Evolutionary conservation across 2,113 vertebrate genomes (phyloP).

Genomic region (Lophotis ruficrista): DNA sequence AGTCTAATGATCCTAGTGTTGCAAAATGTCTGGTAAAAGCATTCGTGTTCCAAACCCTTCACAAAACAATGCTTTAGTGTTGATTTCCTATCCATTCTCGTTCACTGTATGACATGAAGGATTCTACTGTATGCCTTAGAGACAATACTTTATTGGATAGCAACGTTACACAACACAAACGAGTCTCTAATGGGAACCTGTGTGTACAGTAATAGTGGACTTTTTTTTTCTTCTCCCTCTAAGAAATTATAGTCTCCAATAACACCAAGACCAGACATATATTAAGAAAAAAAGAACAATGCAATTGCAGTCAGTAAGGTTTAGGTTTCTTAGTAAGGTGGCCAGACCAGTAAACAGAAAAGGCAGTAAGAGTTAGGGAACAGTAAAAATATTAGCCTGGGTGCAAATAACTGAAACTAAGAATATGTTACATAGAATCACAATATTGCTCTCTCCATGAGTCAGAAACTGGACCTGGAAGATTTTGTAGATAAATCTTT

Average conservation of each 20-base stretch:
- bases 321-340: background rate
- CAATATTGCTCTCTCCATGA: background rate
- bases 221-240: background rate
- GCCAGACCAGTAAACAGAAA: background rate
- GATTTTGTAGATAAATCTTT: background rate
- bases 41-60: background rate
- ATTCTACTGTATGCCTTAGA: background rate
- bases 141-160: background rate
- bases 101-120: background rate
- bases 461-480: background rate
- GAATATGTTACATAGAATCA: background rate
- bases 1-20: background rate
- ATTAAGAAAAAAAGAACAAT: background rate
- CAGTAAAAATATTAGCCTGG: background rate
- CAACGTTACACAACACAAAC: background rate
- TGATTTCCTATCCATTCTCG: background rate
- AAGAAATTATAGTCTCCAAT: background rate
- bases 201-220: background rate
- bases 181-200: background rate
- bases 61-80: background rate
- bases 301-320: background rate
- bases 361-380: background rate
- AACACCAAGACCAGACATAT: background rate
- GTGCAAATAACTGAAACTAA: background rate
- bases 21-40: background rate